Conservation (phyloP, 2,113 vertebrate species). For the Poicephalus gulielmi region DNA sequence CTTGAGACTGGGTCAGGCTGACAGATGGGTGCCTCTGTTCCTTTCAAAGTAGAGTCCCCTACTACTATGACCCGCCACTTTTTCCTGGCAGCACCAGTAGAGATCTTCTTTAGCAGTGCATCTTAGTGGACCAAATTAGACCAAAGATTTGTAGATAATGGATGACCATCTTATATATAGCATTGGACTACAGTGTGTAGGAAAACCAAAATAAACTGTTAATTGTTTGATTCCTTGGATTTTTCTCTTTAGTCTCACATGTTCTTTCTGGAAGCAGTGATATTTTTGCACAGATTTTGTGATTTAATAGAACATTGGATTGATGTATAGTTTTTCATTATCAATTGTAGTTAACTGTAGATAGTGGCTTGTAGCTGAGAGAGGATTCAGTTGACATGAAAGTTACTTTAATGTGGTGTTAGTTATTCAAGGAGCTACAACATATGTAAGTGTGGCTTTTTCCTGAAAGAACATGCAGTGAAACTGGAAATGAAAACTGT, state of each 20-base stretch:
- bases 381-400: neutral
- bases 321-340: neutral
- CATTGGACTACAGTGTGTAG: neutral
- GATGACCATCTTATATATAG: neutral
- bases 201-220: neutral
- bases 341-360: neutral
- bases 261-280: neutral
- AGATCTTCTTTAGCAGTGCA: too few relatives aligned
- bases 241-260: neutral
- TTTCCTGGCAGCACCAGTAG: too few relatives aligned
- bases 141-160: neutral
- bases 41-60: too few relatives aligned
- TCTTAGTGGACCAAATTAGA: neutral
- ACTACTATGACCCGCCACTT: too few relatives aligned
- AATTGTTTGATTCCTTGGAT: neutral
- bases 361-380: neutral
- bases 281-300: neutral
- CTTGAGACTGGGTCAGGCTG: too few relatives aligned
- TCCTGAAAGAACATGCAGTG: neutral
- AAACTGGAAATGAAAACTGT: neutral
- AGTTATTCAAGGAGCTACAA: neutral
- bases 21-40: too few relatives aligned
- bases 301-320: neutral
- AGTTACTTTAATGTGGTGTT: neutral
- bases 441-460: neutral